phyloP scores from a whole-genome alignment of 1,140 invertebrate species.

The Epicauta chinensis region DNA sequence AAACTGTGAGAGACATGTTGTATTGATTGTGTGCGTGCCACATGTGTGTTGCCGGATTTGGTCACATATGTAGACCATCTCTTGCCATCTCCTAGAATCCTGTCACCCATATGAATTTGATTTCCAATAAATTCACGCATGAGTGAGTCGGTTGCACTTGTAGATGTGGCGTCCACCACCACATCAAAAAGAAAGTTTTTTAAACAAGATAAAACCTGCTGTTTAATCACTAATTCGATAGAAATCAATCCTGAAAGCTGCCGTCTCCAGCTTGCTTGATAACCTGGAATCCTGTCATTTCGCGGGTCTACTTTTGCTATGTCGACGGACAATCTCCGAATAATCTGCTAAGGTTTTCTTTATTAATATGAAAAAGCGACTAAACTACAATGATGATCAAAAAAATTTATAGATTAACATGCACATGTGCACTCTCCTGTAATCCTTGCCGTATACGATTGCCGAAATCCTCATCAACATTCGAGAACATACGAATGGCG shows the following conservation, averaged over 20 bases:
- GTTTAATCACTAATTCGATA: no score
- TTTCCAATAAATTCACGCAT: slow-evolving; percentile 41
- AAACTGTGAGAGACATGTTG: no score
- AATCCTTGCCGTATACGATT: slow-evolving; percentile 39
- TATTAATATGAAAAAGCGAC: no score
- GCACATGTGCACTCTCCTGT: slow-evolving; percentile 6
- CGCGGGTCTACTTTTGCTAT: slow-evolving; percentile 20
- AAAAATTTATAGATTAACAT: slow-evolving; percentile 4
- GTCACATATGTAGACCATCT: slow-evolving; percentile 12
- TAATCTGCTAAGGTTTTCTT: background rate
- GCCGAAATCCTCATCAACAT: slow-evolving; percentile 61
- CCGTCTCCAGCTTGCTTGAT: background rate
- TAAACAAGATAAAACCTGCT: no score
- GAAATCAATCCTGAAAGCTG: no score
- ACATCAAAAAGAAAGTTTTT: no score
- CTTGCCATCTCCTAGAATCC: slow-evolving; percentile 22
- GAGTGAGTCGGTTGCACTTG: slow-evolving; percentile 7
- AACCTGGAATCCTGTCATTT: slow-evolving; percentile 8
- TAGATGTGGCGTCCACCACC: slow-evolving; percentile 4
- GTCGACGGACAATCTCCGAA: background rate
- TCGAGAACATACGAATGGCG: slow-evolving; percentile 65
- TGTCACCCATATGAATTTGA: slow-evolving; percentile 35
- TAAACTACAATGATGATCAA: no score
- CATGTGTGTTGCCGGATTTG: slow-evolving; percentile 8
- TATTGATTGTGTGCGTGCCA: background rate